A percentile compares a stretch with the other conserved stretches of the same genome.
Conservation (phyloP, 2,113 vertebrate genomes). For the Haemorhous mexicanus region DNA sequence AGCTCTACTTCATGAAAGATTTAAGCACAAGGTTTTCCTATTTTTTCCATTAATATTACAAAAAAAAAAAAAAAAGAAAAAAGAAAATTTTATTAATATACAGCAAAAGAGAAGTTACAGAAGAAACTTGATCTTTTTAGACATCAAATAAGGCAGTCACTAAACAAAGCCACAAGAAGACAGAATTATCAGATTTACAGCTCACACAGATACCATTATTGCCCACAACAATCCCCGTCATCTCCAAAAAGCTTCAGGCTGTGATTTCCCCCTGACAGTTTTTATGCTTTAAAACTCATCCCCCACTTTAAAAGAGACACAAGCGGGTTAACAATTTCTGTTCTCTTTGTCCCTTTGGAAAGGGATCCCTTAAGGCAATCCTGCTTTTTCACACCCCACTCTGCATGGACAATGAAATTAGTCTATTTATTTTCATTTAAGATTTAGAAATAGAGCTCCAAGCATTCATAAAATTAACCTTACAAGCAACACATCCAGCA, state of each 20-base stretch:
- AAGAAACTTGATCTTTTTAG: neutral
- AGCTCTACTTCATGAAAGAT: neutral
- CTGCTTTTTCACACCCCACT: neutral
- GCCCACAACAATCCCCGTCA: neutral
- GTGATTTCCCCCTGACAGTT: neutral
- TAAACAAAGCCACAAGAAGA: neutral
- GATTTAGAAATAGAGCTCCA: neutral
- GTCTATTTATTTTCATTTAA: slow-evolving; percentile 15
- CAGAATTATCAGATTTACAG: neutral
- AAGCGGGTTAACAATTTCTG: neutral
- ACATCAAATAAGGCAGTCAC: neutral
- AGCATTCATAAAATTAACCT: neutral
- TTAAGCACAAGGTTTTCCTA: neutral
- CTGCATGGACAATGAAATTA: neutral
- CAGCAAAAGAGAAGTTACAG: neutral
- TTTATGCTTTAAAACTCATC: neutral
- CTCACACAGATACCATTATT: neutral
- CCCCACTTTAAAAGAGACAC: neutral
- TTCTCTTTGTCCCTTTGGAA: neutral
- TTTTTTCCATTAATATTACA: neutral
- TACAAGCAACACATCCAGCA: slow-evolving; percentile 1
- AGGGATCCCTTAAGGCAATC: neutral
- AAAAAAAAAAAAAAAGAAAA: neutral
- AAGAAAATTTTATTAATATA: neutral
- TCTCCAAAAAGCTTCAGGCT: neutral